These are phyloP conservation scores for Eupithecia inturbata DNA, from an alignment of 2,888 invertebrate genomes.

Conservation along the genomic window DNA sequence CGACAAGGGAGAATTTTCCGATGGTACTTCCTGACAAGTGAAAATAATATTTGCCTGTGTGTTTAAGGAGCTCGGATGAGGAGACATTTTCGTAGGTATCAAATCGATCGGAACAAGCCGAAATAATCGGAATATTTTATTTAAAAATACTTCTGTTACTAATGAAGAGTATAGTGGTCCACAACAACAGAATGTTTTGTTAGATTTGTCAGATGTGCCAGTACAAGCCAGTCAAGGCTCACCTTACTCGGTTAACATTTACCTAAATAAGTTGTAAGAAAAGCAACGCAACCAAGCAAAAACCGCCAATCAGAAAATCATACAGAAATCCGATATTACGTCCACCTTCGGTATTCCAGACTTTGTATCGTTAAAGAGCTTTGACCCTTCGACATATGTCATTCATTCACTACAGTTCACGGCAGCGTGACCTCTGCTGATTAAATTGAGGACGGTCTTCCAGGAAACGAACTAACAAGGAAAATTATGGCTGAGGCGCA, in stretches of 20 bases:
- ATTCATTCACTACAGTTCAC: constrained; percentile 16
- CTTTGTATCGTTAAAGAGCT: constrained; percentile 4
- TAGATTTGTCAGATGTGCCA: too few relatives aligned
- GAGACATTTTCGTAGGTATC: too few relatives aligned
- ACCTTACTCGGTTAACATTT: neutral
- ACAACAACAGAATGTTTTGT: neutral
- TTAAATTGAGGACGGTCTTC: constrained; percentile 26
- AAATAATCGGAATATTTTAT: too few relatives aligned
- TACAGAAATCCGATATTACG: neutral
- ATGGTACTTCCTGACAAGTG: neutral
- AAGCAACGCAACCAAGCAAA: neutral
- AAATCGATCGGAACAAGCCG: too few relatives aligned
- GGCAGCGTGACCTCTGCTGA: constrained; percentile 21
- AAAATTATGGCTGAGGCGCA: constrained; percentile 24
- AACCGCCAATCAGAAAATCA: neutral
- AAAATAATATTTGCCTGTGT: neutral
- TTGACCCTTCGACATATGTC: constrained; percentile 18
- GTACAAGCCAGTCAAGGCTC: too few relatives aligned
- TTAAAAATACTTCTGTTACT: too few relatives aligned
- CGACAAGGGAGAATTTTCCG: neutral
- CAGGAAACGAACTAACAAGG: constrained; percentile 28
- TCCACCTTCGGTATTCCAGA: neutral
- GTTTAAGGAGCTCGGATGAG: too few relatives aligned
- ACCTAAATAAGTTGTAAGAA: neutral
- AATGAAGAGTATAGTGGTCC: neutral